phyloP scores from a whole-genome alignment of 2,888 invertebrate genomes.

The Phalera bucephala region DNA sequence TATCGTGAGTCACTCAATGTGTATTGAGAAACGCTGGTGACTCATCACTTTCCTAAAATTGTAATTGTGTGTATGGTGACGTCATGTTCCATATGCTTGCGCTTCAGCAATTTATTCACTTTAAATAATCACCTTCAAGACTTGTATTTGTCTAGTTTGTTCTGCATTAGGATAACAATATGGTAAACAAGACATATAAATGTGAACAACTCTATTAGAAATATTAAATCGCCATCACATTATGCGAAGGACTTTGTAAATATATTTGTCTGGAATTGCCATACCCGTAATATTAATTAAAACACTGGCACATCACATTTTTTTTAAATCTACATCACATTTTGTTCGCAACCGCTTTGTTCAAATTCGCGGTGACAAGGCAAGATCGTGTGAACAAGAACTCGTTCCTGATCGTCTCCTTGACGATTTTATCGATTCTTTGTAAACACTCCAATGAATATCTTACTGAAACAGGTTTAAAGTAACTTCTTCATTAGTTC shows the following conservation, averaged over 20 bases:
- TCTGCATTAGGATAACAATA: not conserved
- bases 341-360: not conserved
- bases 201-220: conserved; percentile 6
- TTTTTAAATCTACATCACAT: too few relatives aligned
- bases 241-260: conserved; percentile 1
- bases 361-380: conserved; percentile 9
- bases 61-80: conserved; percentile 7
- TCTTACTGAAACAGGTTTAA: not conserved
- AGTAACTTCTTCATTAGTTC: not conserved
- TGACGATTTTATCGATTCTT: not conserved
- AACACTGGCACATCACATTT: too few relatives aligned
- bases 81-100: conserved; percentile 1
- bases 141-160: not conserved
- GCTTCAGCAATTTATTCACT: not conserved
- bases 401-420: conserved; percentile 6
- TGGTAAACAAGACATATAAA: not conserved
- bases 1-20: conserved; percentile 28
- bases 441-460: not conserved
- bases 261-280: conserved; percentile 5
- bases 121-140: not conserved
- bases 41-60: conserved; percentile 33
- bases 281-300: too few relatives aligned
- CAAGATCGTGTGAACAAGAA: conserved; percentile 17
- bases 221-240: conserved; percentile 10
- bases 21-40: conserved; percentile 24